phyloP scores from a whole-genome alignment of 2,888 invertebrate species.

The Ctena decussata region DNA sequence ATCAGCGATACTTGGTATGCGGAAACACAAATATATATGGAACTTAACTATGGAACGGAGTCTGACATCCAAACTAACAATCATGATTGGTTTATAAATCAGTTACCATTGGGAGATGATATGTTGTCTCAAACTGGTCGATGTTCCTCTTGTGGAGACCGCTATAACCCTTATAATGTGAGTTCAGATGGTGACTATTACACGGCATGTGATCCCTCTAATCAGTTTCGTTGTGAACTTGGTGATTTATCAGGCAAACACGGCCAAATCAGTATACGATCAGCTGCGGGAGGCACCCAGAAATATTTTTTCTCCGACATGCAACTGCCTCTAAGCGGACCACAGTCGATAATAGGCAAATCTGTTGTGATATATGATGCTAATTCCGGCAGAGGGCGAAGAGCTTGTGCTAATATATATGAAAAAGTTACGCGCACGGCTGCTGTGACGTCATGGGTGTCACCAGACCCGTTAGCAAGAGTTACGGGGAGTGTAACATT shows the following conservation, averaged over 20 bases:
- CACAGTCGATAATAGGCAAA: conserved; percentile 92
- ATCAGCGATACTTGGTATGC: conserved; percentile 92
- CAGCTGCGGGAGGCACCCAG: conserved; percentile 20
- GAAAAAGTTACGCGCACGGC: conserved; percentile 45
- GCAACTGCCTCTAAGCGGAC: conserved; percentile 92
- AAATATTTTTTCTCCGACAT: conserved; percentile 91
- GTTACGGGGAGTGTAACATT: conserved; percentile 66
- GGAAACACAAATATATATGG: conserved; percentile 94
- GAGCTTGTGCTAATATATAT: conserved; percentile 92
- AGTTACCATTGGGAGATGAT: conserved; percentile 92
- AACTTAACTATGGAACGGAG: conserved; percentile 96
- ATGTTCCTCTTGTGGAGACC: conserved; percentile 90
- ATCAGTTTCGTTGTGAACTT: conserved; percentile 95
- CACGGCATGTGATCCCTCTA: conserved; percentile 84
- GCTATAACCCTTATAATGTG: conserved; percentile 92
- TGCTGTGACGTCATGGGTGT: conserved; percentile 51
- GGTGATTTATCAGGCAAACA: conserved; percentile 90
- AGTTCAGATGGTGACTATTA: conserved; percentile 65
- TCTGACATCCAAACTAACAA: conserved; percentile 87
- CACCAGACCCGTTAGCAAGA: conserved; percentile 28
- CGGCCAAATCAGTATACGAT: conserved; percentile 80
- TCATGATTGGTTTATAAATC: conserved; percentile 94
- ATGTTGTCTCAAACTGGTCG: conserved; percentile 88
- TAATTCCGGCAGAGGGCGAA: conserved; percentile 91
- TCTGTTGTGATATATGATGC: conserved; percentile 96